Base-by-base conservation (phyloP, 1,140 invertebrate genomes). In the Bombus haemorrhoidalis region DNA sequence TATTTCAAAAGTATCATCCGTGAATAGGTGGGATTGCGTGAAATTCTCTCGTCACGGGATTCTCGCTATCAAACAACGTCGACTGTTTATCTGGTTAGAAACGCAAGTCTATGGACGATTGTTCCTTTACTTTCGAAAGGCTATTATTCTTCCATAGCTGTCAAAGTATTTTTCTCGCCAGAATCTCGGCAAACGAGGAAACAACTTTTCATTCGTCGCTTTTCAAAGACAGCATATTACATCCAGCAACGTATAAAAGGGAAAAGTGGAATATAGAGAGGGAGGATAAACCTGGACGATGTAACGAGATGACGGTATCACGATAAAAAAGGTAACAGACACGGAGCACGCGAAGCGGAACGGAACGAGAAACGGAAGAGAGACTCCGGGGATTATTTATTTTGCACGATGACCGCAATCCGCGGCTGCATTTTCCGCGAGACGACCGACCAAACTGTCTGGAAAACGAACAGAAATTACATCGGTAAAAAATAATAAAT, bases 381-480 rank as follows among this genome's bases (percentile, higher is more conserved):
- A 92, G 90, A 91, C 85, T 86, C 86, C 82, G 86, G 86, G 89
- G 90, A 94, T 93, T 95, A 94, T 94, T 94, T 94, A 94, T 94
- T 92, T 94, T 91, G 78, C 89, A 86, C 82, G 86, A 81, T 85
- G 87, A 92, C 92, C 88, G 90, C 92, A 92, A 92, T 93, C 89
- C 91, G 86, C 80, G 90, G 83, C 79, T 86, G 92, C 91, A 87
- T 90, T 90, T 93, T 93, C 91, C 91, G 90, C 85, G 87, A 86
- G 86, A 75, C 77, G 82, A 28, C 69, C 47, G 86, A 76, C 79
- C 88, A 93, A 94, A 94, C 93, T 94, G 93, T 91, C 92, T 93
- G 93, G 93, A 94, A 94, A 94, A 94, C 92, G 91, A 94, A 93
- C 92, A 94, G 93, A 94, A 94, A 95, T 94, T 92, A 93, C 91